Evolutionary conservation across 2,888 invertebrate species (phyloP), one percentile per base, ranked within the genome.

Genomic region (Drosophila seclusa): DNA sequence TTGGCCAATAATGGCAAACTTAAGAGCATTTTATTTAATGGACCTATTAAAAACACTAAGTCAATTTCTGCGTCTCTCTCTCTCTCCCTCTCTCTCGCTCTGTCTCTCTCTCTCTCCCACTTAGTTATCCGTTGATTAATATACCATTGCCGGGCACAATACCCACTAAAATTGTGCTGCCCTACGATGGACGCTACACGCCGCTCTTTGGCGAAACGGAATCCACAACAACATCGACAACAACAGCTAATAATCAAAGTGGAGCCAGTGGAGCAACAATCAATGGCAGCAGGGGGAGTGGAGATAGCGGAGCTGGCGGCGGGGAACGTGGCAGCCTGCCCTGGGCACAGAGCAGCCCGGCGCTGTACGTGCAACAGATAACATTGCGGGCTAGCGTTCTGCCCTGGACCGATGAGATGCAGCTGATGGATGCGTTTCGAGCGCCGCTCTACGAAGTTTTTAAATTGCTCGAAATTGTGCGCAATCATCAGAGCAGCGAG

Each of bases 361-460:
- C 95, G 77, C 94, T 96, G 58, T 97, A 96, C 92, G 94, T 96
- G 11, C 97, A 97, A 91, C 97, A 97, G 94, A 96, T 97, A 77
- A 94, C 96, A 54, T 93, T 97, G 88, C 95, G 95, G 88, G 94
- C 95, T 77, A 96, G 97, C 69, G 97, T 99, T 13, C 94, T 97
- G 73, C 98, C 98, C 65, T 99, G 98, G 98, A 95, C 95, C 66
- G 95, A 95, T 74, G 96, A 96, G 83, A 94, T 98, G 81, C 95
- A 95, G 81, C 94, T 98, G 87, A 96, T 96, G 91, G 99, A 99
- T 94, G 98, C 98, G 52, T 98, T 98, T 93, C 95, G 98, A 87
- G 98, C 97, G 8, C 98, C 99, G 3, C 94, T 99, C 1, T 96
- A 96, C 89, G 97, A 98, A 94, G 96, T 97, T 29, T 99, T 99